A percentile compares a stretch with the other conserved stretches of the same genome.
These are phyloP conservation scores for Seladonia tumulorum DNA, from an alignment of 2,888 invertebrate species.

Conservation along the genomic window DNA sequence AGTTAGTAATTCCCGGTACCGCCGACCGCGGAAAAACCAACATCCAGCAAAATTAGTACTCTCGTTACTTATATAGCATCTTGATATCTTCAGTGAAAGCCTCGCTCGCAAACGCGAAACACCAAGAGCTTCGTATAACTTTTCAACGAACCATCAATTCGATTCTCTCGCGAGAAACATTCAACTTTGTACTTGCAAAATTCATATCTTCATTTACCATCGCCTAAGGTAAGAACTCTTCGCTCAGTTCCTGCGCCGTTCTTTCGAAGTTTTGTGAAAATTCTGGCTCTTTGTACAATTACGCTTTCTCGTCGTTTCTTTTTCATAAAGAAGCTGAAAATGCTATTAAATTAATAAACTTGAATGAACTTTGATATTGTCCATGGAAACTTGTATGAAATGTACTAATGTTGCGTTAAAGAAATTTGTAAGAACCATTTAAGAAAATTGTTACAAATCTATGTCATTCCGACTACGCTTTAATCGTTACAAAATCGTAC, in stretches of 20 bases:
- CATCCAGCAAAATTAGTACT: conserved; percentile 37
- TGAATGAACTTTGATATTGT: too few species aligned
- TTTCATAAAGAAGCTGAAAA: not conserved
- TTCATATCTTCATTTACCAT: not conserved
- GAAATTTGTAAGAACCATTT: too few species aligned
- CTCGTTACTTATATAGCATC: conserved; percentile 9
- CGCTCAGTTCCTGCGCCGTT: not conserved
- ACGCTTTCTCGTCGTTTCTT: not conserved
- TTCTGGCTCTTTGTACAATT: not conserved
- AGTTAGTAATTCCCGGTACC: conserved; percentile 26
- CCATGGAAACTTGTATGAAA: too few species aligned
- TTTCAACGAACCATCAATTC: not conserved
- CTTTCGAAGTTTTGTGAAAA: not conserved
- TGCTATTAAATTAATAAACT: too few species aligned
- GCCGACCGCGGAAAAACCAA: conserved; percentile 10
- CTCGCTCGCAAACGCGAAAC: not conserved
- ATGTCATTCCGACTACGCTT: too few species aligned
- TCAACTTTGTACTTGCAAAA: not conserved
- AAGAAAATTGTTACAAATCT: too few species aligned
- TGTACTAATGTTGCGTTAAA: too few species aligned
- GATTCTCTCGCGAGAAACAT: not conserved
- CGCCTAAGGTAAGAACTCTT: not conserved
- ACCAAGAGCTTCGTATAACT: not conserved
- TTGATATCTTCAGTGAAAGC: conserved; percentile 4
- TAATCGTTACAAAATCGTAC: too few species aligned